Conservation (phyloP, 2,888 invertebrate genomes). For the Corythucha ciliata region DNA sequence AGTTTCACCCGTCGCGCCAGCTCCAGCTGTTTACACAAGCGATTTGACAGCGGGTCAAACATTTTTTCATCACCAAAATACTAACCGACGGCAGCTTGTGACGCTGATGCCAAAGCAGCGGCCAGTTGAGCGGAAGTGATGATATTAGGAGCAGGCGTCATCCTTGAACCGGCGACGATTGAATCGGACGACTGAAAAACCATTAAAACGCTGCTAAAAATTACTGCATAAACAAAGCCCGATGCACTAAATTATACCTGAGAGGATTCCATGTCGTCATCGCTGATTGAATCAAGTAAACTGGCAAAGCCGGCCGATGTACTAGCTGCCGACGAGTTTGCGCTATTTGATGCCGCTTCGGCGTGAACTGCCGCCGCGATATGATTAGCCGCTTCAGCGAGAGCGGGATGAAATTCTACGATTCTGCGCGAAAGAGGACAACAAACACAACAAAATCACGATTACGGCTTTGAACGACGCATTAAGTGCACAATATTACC, state of each 20-base stretch:
- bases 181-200: conserved; percentile 42
- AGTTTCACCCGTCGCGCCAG: conserved; percentile 8
- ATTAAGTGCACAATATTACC: conserved; percentile 38
- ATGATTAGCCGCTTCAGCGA: conserved; percentile 58
- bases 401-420: conserved; percentile 57
- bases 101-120: conserved; percentile 58
- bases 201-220: not conserved
- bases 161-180: conserved; percentile 37
- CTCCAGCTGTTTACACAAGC: conserved; percentile 7
- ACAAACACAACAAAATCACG: not conserved
- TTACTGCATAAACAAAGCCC: not conserved
- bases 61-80: conserved; percentile 1
- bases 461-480: not conserved
- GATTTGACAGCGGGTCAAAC: not conserved
- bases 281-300: conserved; percentile 47
- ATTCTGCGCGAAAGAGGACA: conserved; percentile 43
- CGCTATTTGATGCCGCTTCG: conserved; percentile 39
- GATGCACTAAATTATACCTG: conserved; percentile 31
- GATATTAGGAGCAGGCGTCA: conserved; percentile 41
- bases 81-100: conserved; percentile 32
- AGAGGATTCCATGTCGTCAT: conserved; percentile 47
- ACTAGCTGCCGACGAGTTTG: conserved; percentile 32
- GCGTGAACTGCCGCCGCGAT: conserved; percentile 51
- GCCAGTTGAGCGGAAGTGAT: conserved; percentile 68
- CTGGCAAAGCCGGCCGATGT: conserved; percentile 45